Evolutionary conservation across 2,113 vertebrate species (phyloP), one percentile per base, ranked within the genome.

Genomic region (Stercorarius parasiticus): DNA sequence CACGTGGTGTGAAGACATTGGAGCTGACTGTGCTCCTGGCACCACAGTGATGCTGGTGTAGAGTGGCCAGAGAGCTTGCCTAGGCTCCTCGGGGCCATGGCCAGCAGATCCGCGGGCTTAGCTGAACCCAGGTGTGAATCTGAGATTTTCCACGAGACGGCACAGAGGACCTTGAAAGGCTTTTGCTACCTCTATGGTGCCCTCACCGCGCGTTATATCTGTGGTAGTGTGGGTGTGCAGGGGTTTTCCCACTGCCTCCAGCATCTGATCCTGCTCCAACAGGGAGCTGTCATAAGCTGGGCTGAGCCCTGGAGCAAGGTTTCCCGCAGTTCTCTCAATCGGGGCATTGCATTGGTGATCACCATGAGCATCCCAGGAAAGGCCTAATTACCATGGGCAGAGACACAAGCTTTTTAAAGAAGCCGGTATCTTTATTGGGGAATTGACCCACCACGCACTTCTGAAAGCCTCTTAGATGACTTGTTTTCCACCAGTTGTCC

Each of bases 1-100:
- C 50, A 62, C 0, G 0, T 47, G 53, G 25, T 50, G 17, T 30
- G 43, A 80, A 42, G 62, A 21, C 13, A 3, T 0, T 29, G 61
- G 80, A 65, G 30, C 36, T 86, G 87, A 17, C 52, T 55, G 14
- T 7, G 7, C 49, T 76, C 58, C 49, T 38, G 72, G 47, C 58
- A 30, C 29, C 32, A 30, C 18, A 22, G 9, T 27, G 58, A 7
- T 52, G 38, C 52, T 56, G 15, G 21, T 6, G 3, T 18, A 27
- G n/a, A 67, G 61, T 9, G 3, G 43, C 3, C 49, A 38, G 55
- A n/a, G 70, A 49, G 34, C 23, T 52, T 61, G 61, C 55, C 43
- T 55, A 30, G 36, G 56, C 52, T 82, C n/a, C 71, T 13, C 2
- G 6, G 64, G 18, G 19, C 67, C 23, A 1, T 0, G 3, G 61